Base-by-base conservation (phyloP, 2,113 vertebrate genomes). In the Saccopteryx bilineata region DNA sequence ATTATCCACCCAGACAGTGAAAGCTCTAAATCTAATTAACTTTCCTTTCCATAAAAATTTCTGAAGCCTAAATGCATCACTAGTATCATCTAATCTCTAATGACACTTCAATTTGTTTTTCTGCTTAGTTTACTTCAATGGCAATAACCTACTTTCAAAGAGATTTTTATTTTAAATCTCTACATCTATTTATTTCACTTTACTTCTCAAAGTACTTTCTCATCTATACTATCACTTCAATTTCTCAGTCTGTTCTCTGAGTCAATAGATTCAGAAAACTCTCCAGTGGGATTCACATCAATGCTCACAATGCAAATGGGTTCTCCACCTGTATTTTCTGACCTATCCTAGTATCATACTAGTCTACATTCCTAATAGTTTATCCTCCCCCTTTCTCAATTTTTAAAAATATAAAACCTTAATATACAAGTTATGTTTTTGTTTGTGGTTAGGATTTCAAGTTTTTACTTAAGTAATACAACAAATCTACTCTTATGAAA, bases 61-160 rank as follows among this genome's bases (percentile, higher is more conserved):
- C 9, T 66, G 74, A 93, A 94, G 31, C 21, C 72, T 56, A 83
- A 93, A 78, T 63, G 61, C 33, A 1, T 90, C 79, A 86, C n/a
- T 63, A 89, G 31, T 91, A 89, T 95, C 33, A 75, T 95, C 78
- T 74, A 87, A 71, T 79, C 48, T 15, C 33, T 84, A 39, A 39
- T 39, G 39, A 39, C 3, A 74, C 52, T 63, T 78, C 72, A 63
- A 87, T 52, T 79, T 90, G 26, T 87, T 93, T 93, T 94, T 79
- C 28, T 79, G 69, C n/a, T 94, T 93, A 71, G 66, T 66, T 94
- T 82, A 87, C 26, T 91, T 96, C 79, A 91, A 58, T 69, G 26
- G 21, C 50, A 95, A 74, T 46, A 56, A 80, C 6, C 11, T 85
- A 78, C 26, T 93, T 72, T 52, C 68, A 91, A 96, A 96, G 12